These are phyloP conservation scores for Temnothorax curvispinosus DNA, from an alignment of 1,140 invertebrate genomes.

Conservation along the genomic window DNA sequence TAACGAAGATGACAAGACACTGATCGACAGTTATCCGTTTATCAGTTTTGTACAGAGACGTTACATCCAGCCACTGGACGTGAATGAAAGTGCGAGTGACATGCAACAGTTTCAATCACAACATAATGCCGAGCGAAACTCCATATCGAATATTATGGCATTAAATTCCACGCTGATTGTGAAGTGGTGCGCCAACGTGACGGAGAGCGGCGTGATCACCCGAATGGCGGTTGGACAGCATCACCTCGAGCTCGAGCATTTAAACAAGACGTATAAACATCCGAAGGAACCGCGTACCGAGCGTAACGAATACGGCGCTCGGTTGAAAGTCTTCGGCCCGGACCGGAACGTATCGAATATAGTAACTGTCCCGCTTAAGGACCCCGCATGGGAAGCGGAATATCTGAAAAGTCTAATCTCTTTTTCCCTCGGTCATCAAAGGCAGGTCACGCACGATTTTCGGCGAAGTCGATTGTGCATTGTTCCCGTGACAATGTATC, in stretches of 20 bases:
- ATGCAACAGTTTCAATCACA: constrained; percentile 62
- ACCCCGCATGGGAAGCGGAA: constrained; percentile 75
- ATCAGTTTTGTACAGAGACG: constrained; percentile 80
- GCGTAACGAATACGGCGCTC: constrained; percentile 77
- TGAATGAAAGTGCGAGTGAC: constrained; percentile 65
- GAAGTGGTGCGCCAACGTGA: constrained; percentile 81
- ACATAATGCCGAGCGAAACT: constrained; percentile 56
- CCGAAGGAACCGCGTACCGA: constrained; percentile 76
- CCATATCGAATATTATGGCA: constrained; percentile 70
- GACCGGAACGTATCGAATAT: constrained; percentile 79
- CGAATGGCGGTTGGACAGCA: constrained; percentile 83
- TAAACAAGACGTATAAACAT: constrained; percentile 82
- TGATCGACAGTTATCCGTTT: constrained; percentile 72
- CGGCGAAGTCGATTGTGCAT: constrained; percentile 78
- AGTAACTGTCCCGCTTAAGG: constrained; percentile 68
- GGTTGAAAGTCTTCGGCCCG: constrained; percentile 84
- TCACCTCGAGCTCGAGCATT: constrained; percentile 81
- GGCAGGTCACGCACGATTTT: constrained; percentile 81
- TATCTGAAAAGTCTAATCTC: constrained; percentile 79
- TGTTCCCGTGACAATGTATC: constrained; percentile 78
- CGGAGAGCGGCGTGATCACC: constrained; percentile 75
- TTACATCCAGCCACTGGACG: constrained; percentile 74
- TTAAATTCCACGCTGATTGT: constrained; percentile 80
- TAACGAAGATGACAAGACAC: constrained; percentile 49
- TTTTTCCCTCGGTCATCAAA: constrained; percentile 80